phyloP scores from a whole-genome alignment of 2,888 invertebrate species.

The Ditula angustiorana region DNA sequence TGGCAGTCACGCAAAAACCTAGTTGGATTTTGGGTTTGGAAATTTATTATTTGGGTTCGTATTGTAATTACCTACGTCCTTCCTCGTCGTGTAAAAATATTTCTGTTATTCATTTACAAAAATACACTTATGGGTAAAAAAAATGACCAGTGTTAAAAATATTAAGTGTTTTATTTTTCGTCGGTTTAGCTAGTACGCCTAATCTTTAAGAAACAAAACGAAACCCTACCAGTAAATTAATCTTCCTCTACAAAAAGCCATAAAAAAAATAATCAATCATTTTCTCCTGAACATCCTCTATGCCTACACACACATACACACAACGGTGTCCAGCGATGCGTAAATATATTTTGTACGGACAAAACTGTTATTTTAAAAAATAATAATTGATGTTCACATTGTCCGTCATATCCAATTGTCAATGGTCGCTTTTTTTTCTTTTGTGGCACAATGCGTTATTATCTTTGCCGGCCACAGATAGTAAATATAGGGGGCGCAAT shows the following conservation, averaged over 20 bases:
- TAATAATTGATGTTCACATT: slow-evolving; percentile 79
- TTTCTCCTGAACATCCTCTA: slow-evolving; percentile 46
- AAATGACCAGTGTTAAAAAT: too few species aligned
- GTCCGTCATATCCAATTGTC: slow-evolving; percentile 67
- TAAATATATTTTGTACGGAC: slow-evolving; percentile 83
- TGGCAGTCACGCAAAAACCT: not conserved
- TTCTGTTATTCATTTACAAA: too few species aligned
- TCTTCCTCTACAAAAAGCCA: slow-evolving; percentile 41
- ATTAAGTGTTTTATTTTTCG: too few species aligned
- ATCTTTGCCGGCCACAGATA: slow-evolving; percentile 50
- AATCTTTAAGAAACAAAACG: too few species aligned
- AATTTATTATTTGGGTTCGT: not conserved
- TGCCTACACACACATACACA: slow-evolving; percentile 45
- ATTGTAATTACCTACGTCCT: slow-evolving; percentile 45
- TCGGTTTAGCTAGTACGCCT: too few species aligned
- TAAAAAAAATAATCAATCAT: slow-evolving; percentile 69
- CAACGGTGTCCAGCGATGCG: slow-evolving; percentile 64
- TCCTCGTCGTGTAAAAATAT: slow-evolving; percentile 52
- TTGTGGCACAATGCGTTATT: slow-evolving; percentile 62
- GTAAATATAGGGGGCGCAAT: slow-evolving; percentile 52
- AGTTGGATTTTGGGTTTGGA: not conserved
- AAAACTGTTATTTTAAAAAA: slow-evolving; percentile 84
- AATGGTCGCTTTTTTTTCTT: slow-evolving; percentile 68
- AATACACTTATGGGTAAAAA: too few species aligned
- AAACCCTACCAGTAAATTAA: too few species aligned